phyloP scores from a whole-genome alignment of 2,888 invertebrate genomes.

The Sisyra nigra region DNA sequence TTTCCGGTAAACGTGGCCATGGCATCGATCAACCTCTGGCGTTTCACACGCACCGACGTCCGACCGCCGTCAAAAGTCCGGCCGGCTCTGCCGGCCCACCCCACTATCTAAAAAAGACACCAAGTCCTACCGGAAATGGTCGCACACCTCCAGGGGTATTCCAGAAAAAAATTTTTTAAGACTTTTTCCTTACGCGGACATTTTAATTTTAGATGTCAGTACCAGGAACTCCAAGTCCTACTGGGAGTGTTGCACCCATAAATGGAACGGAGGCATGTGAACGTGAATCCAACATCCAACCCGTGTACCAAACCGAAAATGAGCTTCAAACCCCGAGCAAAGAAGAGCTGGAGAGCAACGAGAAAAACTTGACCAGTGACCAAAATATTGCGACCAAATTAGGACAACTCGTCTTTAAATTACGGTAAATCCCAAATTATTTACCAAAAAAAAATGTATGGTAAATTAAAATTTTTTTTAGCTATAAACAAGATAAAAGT shows the following conservation, averaged over 20 bases:
- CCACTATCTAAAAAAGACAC: slow-evolving; percentile 85
- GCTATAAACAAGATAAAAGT: slow-evolving; percentile 79
- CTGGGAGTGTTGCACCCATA: slow-evolving; percentile 25
- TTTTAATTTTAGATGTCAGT: slow-evolving; percentile 19
- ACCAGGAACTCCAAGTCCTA: slow-evolving; percentile 25
- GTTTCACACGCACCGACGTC: slow-evolving; percentile 55
- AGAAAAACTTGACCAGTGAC: slow-evolving; percentile 32
- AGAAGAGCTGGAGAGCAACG: slow-evolving; percentile 38
- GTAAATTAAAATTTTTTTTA: slow-evolving; percentile 21
- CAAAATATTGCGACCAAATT: slow-evolving; percentile 44
- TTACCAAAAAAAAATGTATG: background rate
- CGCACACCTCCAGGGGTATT: slow-evolving; percentile 38
- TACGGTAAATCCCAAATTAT: slow-evolving; percentile 33
- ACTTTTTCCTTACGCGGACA: background rate
- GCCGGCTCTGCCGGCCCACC: slow-evolving; percentile 48
- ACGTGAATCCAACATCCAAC: background rate
- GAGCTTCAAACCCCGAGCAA: slow-evolving; percentile 31
- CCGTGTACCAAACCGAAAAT: slow-evolving; percentile 28
- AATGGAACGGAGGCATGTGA: slow-evolving; percentile 19
- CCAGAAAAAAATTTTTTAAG: slow-evolving; percentile 6
- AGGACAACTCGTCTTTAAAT: slow-evolving; percentile 77
- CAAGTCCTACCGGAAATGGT: slow-evolving; percentile 60
- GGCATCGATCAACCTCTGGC: slow-evolving; percentile 44
- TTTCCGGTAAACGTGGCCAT: slow-evolving; percentile 26
- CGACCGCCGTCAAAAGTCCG: slow-evolving; percentile 74